phyloP scores from a whole-genome alignment of 1,140 invertebrate species.

The Rhagoletis pomonella region DNA sequence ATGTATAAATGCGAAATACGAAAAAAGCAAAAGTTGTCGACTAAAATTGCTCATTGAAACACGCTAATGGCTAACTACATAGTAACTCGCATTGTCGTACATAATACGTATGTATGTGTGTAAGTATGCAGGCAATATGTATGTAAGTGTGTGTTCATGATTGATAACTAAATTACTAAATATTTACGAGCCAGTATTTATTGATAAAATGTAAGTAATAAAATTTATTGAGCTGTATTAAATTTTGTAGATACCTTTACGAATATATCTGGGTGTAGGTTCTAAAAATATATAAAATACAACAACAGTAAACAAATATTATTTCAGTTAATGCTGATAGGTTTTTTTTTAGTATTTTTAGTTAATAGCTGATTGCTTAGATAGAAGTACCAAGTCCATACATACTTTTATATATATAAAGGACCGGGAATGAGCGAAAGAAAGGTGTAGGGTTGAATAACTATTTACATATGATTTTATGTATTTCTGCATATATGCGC shows the following conservation, averaged over 20 bases:
- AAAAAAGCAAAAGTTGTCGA: too few species aligned
- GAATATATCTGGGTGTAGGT: constrained; percentile 74
- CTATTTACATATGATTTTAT: background rate
- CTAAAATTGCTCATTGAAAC: too few species aligned
- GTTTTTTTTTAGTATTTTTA: background rate
- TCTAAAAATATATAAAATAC: constrained; percentile 64
- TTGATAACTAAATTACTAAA: constrained; percentile 7
- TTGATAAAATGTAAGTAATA: constrained; percentile 60
- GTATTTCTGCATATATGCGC: background rate
- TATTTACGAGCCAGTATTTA: constrained; percentile 34
- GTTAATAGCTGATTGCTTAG: background rate
- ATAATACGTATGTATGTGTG: background rate
- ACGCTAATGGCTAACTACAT: too few species aligned
- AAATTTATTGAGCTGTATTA: constrained; percentile 59
- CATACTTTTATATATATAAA: background rate
- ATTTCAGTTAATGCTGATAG: constrained; percentile 27
- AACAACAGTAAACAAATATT: constrained; percentile 40
- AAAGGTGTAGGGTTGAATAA: background rate
- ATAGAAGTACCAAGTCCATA: too few species aligned
- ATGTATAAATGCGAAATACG: too few species aligned
- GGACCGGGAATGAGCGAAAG: background rate
- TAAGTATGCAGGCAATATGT: background rate
- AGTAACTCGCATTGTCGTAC: too few species aligned
- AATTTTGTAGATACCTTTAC: constrained; percentile 70
- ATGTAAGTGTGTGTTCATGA: background rate